A percentile compares a stretch with the other conserved stretches of the same genome.
Evolutionary conservation across 1,140 invertebrate species (phyloP).

Genomic region (Drosophila murphyi): DNA sequence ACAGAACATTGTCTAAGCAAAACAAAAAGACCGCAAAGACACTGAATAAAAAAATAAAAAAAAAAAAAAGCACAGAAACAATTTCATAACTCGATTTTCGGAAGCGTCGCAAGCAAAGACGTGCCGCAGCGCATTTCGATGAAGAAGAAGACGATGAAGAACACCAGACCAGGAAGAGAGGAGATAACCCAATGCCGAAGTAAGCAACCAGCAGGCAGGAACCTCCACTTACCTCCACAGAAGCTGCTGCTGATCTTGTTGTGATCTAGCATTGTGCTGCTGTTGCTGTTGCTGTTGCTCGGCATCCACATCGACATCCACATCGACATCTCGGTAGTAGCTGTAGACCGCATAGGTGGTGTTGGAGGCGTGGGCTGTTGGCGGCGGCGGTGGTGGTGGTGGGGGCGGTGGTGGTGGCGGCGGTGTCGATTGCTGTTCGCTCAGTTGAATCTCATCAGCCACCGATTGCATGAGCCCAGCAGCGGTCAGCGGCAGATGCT

Average conservation of each 20-base stretch:
- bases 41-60: not conserved
- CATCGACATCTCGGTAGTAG: conserved; percentile 51
- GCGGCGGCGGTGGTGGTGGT: conserved; percentile 8
- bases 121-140: conserved; percentile 39
- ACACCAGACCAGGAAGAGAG: not conserved
- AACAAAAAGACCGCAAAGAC: conserved; percentile 1
- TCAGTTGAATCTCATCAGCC: conserved; percentile 50
- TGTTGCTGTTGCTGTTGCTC: conserved; percentile 47
- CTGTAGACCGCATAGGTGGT: conserved; percentile 55
- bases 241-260: conserved; percentile 15
- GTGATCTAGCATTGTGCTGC: conserved; percentile 9
- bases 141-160: conserved; percentile 23
- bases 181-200: conserved; percentile 2
- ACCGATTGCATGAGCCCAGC: conserved; percentile 56
- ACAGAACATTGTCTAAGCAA: conserved; percentile 21
- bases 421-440: conserved; percentile 42
- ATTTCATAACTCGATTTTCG: conserved; percentile 52
- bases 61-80: conserved; percentile 35
- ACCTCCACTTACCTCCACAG: conserved; percentile 65
- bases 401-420: not conserved
- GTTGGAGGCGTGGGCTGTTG: conserved; percentile 10
- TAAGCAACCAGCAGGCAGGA: not conserved
- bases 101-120: conserved; percentile 36
- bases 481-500: conserved; percentile 50
- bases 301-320: conserved; percentile 7